Percentiles rank a stretch among this genome's conserved stretches.
phyloP scores from a whole-genome alignment of 2,797 vertebrate species.

The Gouania willdenowi region DNA sequence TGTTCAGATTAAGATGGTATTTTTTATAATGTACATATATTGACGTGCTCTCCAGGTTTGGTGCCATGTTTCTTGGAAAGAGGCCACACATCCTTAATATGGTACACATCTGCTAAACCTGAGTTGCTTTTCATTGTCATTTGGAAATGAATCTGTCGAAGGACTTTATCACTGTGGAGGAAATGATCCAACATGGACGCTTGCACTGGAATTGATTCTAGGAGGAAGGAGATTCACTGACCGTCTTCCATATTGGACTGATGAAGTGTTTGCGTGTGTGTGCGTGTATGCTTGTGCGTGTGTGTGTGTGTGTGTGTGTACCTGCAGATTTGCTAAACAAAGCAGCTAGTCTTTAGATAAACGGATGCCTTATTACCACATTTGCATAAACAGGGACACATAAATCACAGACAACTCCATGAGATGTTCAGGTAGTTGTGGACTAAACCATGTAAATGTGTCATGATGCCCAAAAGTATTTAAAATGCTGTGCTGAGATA shows the following conservation, averaged over 20 bases:
- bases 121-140: conserved; percentile 51
- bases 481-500: conserved; percentile 35
- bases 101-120: conserved; percentile 50
- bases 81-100: conserved; percentile 55
- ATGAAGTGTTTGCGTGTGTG: conserved; percentile 34
- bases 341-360: conserved; percentile 46
- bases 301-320: no score
- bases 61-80: conserved; percentile 77
- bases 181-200: conserved; percentile 50
- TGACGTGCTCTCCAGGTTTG: conserved; percentile 62
- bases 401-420: conserved; percentile 35
- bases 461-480: conserved; percentile 52
- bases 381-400: conserved; percentile 71
- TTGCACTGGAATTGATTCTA: conserved; percentile 77
- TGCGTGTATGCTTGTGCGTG: no score
- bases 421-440: conserved; percentile 48
- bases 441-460: conserved; percentile 50
- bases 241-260: conserved; percentile 51
- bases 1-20: conserved; percentile 63
- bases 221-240: conserved; percentile 52
- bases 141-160: conserved; percentile 58
- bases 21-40: conserved; percentile 58
- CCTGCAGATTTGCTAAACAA: conserved; percentile 21
- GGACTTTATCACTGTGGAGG: conserved; percentile 76
- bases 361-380: conserved; percentile 71